A percentile compares a stretch with the other conserved stretches of the same genome.
Conservation (phyloP, 2,888 invertebrate genomes). For the Thysanoteuthis rhombus region DNA sequence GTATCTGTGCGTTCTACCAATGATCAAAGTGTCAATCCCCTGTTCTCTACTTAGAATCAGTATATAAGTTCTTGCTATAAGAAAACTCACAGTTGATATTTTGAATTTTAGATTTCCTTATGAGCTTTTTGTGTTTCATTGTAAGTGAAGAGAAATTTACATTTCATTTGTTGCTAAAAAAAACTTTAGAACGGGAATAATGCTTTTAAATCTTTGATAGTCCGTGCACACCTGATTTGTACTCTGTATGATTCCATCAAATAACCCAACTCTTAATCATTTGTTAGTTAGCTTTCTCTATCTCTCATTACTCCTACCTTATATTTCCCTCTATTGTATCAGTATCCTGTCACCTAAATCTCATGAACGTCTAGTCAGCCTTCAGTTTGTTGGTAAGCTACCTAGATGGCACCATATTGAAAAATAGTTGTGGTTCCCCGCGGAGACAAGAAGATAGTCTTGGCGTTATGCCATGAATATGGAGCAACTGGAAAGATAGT, state of each 20-base stretch:
- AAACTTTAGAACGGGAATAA: not conserved
- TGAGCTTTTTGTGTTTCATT: no score
- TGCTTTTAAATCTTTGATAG: no score
- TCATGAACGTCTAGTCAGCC: not conserved
- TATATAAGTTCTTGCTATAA: no score
- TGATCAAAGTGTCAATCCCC: no score
- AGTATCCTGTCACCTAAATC: not conserved
- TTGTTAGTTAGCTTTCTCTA: not conserved
- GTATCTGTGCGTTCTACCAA: no score
- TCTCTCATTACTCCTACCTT: not conserved
- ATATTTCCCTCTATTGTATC: not conserved
- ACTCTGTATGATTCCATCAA: not conserved
- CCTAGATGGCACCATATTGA: not conserved
- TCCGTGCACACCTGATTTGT: no score
- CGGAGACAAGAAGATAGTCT: not conserved
- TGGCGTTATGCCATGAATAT: not conserved
- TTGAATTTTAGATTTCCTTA: no score
- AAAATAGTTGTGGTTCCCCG: not conserved
- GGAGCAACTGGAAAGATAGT: not conserved
- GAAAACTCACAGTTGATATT: no score
- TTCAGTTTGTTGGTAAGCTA: not conserved
- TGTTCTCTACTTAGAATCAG: no score
- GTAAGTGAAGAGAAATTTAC: not conserved
- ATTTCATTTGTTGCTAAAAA: not conserved
- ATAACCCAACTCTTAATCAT: not conserved